Percentiles rank a stretch among this genome's conserved stretches.
Evolutionary conservation across 2,797 vertebrate species (phyloP).

Genomic region (Phyllotis vaccarum): DNA sequence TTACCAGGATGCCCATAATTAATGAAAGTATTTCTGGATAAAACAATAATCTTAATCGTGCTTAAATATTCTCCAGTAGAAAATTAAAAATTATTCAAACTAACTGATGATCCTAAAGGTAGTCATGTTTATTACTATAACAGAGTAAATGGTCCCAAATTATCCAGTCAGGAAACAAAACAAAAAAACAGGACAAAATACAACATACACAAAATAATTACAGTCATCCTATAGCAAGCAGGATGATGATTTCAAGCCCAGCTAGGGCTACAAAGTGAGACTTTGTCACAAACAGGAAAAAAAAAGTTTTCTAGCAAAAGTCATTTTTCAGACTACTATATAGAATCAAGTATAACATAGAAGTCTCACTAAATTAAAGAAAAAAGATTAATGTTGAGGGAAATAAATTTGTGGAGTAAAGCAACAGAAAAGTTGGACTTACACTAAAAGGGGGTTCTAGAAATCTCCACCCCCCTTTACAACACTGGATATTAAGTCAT

Average conservation of each 20-base stretch:
- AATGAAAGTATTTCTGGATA: slow-evolving; percentile 11
- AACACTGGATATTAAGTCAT: not conserved
- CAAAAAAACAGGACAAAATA: not conserved
- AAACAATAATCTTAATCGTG: slow-evolving; percentile 27
- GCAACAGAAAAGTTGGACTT: not conserved
- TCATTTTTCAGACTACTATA: not conserved
- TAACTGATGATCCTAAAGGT: not conserved
- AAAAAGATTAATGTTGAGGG: not conserved
- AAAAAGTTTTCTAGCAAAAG: not conserved
- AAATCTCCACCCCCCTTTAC: not conserved
- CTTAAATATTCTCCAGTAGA: slow-evolving; percentile 21
- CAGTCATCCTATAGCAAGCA: not conserved
- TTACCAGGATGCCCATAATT: not conserved
- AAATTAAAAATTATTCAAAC: slow-evolving; percentile 30
- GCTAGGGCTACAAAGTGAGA: not conserved
- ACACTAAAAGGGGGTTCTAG: slow-evolving; percentile 1
- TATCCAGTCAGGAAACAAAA: not conserved
- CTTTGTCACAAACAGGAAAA: not conserved
- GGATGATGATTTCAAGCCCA: not conserved
- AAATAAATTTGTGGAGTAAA: not conserved
- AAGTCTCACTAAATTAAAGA: not conserved
- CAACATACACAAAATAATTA: not conserved
- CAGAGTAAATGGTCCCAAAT: not conserved
- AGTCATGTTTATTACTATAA: slow-evolving; percentile 42
- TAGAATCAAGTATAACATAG: not conserved